Conservation (phyloP, 2,888 invertebrate species). For the Diarsia brunnea region DNA sequence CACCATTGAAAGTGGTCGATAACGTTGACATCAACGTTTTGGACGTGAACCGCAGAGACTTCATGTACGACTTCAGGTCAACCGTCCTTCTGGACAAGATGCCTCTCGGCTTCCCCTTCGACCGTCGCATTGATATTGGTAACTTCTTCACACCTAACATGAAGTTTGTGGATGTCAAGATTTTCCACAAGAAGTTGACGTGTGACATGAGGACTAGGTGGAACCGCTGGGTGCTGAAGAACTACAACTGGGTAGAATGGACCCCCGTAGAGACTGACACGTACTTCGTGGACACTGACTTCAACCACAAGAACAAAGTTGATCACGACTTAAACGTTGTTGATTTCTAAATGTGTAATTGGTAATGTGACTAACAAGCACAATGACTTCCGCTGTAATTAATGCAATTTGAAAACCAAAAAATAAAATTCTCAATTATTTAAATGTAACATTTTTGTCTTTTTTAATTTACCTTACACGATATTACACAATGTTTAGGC, state of each 20-base stretch:
- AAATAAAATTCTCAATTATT: slow-evolving; percentile 49
- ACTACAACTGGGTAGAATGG: slow-evolving; percentile 79
- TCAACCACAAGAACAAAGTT: slow-evolving; percentile 71
- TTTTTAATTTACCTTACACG: neutral
- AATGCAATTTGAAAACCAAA: slow-evolving; percentile 38
- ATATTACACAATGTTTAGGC: neutral
- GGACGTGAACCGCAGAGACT: slow-evolving; percentile 87
- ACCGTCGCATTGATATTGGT: slow-evolving; percentile 91
- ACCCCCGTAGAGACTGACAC: slow-evolving; percentile 76
- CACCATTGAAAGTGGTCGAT: slow-evolving; percentile 87
- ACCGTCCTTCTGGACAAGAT: slow-evolving; percentile 90
- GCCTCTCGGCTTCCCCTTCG: slow-evolving; percentile 94
- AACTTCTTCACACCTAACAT: slow-evolving; percentile 93
- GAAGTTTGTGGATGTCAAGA: slow-evolving; percentile 92
- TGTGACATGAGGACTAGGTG: slow-evolving; percentile 87
- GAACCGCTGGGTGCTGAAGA: slow-evolving; percentile 81
- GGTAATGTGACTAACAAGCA: neutral
- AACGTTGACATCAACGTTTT: slow-evolving; percentile 80
- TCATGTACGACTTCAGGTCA: slow-evolving; percentile 81
- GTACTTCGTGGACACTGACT: slow-evolving; percentile 79
- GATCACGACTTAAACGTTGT: slow-evolving; percentile 52
- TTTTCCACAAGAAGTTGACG: slow-evolving; percentile 91
- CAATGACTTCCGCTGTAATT: neutral
- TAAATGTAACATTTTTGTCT: neutral
- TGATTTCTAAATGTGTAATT: slow-evolving; percentile 44